Evolutionary conservation across 2,113 vertebrate species (phyloP), one percentile per base, ranked within the genome.

Genomic region (Peromyscus leucopus): DNA sequence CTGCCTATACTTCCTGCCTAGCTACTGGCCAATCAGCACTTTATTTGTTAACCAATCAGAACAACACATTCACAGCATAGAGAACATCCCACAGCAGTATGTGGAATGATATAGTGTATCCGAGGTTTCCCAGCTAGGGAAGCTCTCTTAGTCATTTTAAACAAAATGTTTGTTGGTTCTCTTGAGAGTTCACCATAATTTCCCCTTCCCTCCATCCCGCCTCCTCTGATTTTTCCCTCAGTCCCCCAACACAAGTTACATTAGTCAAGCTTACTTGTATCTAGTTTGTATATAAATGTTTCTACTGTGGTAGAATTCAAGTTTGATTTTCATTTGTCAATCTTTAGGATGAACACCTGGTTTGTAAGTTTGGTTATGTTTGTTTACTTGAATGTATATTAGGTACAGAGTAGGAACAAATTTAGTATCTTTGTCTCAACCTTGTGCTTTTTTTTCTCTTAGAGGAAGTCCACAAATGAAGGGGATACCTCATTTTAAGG

Each of bases 391-490:
- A 11, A 42, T 95, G 36, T 65, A n/a, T 89, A 51, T 74, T 93
- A 88, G 46, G 55, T 57, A 85, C 7, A 92, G 21, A 89, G 9
- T 95, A 8, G 63, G 76, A 28, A 33, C 39, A 79, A 97, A 96
- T 97, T 93, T 46, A 46, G 0, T 80, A 67, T 96, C 57, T 94
- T 96, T 96, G 8, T 96, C 80, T 96, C 95, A 96, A 97, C 61
- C 12, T 10, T 89, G 0, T 87, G 28, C 36, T 57, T 3, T 94
- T 57, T 3, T 94, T 89, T 93, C 71, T 96, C 97, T 89, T 98
- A 99, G 99, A 98, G 99, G 99, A 98, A 99, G 99, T 95, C 98
- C 99, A 39, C 99, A 99, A 97, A 98, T 99, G 88, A 99, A 99
- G 97, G 99, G 99, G 95, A 99, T 99, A 59, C 99, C 99, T 1